A percentile compares a stretch with the other conserved stretches of the same genome.
phyloP scores from a whole-genome alignment of 2,113 vertebrate species.

The Periophthalmodon schlosseri region DNA sequence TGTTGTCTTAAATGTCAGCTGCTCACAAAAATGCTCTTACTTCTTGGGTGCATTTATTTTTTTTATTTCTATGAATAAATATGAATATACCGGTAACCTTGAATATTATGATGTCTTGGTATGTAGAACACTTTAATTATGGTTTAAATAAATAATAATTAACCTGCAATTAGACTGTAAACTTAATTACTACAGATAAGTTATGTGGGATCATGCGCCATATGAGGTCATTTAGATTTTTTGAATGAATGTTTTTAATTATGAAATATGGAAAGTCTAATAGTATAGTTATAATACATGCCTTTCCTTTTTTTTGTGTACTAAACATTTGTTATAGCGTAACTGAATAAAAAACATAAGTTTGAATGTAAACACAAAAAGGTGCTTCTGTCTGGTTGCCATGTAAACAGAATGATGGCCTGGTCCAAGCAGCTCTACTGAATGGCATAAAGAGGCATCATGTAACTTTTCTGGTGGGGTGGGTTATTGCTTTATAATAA shows the following conservation, averaged over 20 bases:
- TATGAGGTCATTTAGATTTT: not conserved
- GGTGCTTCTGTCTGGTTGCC: no score
- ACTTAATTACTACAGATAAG: not conserved
- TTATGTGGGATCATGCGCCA: not conserved
- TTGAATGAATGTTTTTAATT: no score
- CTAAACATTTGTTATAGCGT: not conserved
- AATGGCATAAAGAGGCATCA: no score
- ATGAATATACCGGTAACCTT: not conserved
- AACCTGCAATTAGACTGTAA: not conserved
- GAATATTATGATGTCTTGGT: constrained; percentile 1
- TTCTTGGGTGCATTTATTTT: not conserved
- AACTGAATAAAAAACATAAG: no score
- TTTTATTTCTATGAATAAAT: constrained; percentile 30
- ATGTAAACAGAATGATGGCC: no score
- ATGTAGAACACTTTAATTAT: not conserved
- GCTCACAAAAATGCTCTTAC: constrained; percentile 23
- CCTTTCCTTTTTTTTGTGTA: not conserved
- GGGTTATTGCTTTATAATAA: no score
- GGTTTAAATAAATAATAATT: not conserved
- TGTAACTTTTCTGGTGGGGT: no score
- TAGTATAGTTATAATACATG: not conserved
- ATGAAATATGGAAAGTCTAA: not conserved
- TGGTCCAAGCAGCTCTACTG: no score
- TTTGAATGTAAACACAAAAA: no score
- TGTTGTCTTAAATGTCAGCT: constrained; percentile 19